Evolutionary conservation across 2,113 vertebrate species (phyloP).

Genomic region (Glaucomys volans): DNA sequence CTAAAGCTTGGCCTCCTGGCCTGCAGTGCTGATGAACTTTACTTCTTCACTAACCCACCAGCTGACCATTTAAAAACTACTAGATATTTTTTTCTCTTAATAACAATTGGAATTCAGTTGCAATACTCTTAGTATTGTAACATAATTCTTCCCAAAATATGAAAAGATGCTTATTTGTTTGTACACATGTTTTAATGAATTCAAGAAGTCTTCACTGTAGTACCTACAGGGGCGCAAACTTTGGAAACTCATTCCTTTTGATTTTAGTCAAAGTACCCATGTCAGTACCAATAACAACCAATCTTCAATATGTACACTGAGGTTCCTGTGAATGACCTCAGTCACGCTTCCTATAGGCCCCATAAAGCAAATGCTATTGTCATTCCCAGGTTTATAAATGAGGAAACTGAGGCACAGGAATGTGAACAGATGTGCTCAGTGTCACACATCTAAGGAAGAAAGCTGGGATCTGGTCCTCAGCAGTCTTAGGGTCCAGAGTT

Average conservation of each 20-base stretch:
- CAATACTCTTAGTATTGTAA: not conserved
- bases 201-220: not conserved
- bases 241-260: not conserved
- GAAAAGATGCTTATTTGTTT: not conserved
- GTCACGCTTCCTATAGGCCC: not conserved
- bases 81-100: not conserved
- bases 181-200: slow-evolving; percentile 18
- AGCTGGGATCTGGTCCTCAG: not conserved
- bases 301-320: not conserved
- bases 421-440: not conserved
- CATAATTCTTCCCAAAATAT: not conserved
- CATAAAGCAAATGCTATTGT: not conserved
- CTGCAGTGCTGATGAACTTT: not conserved
- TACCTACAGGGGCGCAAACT: not conserved
- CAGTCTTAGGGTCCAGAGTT: not conserved
- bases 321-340: not conserved
- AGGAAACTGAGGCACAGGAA: not conserved
- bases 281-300: not conserved
- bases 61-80: not conserved
- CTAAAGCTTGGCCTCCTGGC: not conserved
- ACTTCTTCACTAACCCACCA: not conserved
- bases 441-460: not conserved
- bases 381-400: slow-evolving; percentile 1
- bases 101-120: not conserved
- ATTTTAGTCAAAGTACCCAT: not conserved